Conservation (phyloP, 2,113 vertebrate species). For the Nycticorax nycticorax region DNA sequence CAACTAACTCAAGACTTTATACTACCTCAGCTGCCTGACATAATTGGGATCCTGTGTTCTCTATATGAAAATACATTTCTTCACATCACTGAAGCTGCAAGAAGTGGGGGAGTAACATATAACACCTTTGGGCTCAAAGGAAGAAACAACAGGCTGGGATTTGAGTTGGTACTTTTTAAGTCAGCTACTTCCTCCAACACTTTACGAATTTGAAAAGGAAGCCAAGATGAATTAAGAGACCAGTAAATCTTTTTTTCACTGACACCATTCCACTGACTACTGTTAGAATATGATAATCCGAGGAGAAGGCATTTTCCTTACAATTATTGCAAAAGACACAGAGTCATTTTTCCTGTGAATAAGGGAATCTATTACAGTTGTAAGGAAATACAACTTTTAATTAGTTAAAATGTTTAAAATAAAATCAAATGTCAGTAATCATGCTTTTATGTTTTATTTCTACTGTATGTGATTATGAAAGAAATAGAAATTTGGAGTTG, state of each 20-base stretch:
- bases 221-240: background rate
- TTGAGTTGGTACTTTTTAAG: background rate
- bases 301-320: background rate
- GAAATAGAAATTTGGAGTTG: background rate
- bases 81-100: constrained; percentile 1
- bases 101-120: background rate
- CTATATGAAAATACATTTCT: background rate
- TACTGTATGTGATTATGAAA: background rate
- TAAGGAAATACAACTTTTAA: background rate
- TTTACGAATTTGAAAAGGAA: constrained; percentile 35
- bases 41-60: background rate
- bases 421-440: background rate
- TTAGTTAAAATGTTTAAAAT: background rate
- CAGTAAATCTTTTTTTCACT: background rate
- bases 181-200: background rate
- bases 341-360: background rate
- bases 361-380: background rate
- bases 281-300: background rate
- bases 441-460: background rate
- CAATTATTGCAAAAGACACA: background rate
- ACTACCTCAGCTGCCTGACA: background rate
- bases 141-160: constrained; percentile 21
- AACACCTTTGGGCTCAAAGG: constrained; percentile 12
- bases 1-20: background rate
- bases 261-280: background rate